These are phyloP conservation scores for Upupa epops DNA, from an alignment of 2,113 vertebrate genomes.

Conservation along the genomic window DNA sequence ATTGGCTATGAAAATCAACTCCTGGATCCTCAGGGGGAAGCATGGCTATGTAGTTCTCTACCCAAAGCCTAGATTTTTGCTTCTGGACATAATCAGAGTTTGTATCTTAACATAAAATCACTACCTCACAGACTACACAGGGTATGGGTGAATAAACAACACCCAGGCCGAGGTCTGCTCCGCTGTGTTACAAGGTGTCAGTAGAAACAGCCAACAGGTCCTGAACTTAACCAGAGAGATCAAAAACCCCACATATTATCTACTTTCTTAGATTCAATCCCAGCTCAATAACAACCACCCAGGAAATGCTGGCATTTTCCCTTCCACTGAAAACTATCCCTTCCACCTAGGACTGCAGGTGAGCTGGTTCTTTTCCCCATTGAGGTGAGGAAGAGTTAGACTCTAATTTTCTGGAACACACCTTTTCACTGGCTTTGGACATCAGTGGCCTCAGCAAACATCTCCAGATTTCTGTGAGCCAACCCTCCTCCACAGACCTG, in stretches of 20 bases:
- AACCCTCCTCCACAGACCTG: background rate
- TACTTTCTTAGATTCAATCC: background rate
- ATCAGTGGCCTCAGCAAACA: background rate
- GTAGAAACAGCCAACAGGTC: background rate
- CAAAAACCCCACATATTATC: background rate
- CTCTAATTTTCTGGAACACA: fast-evolving
- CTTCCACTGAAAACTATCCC: background rate
- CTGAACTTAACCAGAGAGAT: background rate
- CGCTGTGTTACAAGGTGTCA: background rate
- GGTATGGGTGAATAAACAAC: fast-evolving
- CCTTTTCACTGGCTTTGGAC: background rate
- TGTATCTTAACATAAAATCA: background rate
- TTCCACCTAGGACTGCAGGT: fast-evolving
- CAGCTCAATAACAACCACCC: background rate
- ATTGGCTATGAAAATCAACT: background rate
- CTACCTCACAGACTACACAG: fast-evolving
- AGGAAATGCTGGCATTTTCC: background rate
- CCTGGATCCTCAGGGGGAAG: background rate
- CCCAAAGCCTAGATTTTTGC: too few species aligned
- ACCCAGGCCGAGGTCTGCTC: background rate
- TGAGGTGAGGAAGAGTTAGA: background rate
- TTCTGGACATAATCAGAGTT: background rate
- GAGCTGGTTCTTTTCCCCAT: background rate
- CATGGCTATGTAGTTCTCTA: background rate
- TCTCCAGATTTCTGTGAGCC: fast-evolving